Evolutionary conservation across 1,140 invertebrate genomes (phyloP), one percentile per base, ranked within the genome.

Genomic region (Acyrthosiphon pisum): DNA sequence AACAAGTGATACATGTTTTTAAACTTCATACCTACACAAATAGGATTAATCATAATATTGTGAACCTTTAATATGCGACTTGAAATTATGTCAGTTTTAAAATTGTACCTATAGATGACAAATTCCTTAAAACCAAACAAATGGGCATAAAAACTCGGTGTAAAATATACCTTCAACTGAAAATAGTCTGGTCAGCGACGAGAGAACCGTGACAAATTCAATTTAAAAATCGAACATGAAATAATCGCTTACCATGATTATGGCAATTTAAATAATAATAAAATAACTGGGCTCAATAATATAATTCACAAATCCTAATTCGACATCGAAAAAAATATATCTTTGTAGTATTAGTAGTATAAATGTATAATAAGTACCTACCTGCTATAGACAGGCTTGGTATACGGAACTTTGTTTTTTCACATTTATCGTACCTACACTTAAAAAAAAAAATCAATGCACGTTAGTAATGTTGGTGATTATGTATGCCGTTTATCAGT

Each of bases 221-320:
- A 76, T 76, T 76, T 76, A 76, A 76, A 76, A 76, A 76, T n/a
- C 60, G n/a, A n/a, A 76, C 60, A 76, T 76, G 14, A 76, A 76
- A 76, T 76, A 76, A 76, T 76, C 30, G 30, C n/a, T 76, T 76
- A 76, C 30, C 14, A 76, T 76, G n/a, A 76, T n/a, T 76, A 14
- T 76, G 60, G 60, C n/a, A 76, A 76, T 76, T 76, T 76, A 76
- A 76, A 76, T 76, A 68, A 60, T 60, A 68, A n/a, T 76, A n/a
- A n/a, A 30, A 68, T 68, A 68, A 68, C 60, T 76, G 14, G 60
- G 60, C 60, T 76, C 60, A 35, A 76, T n/a, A 76, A 76, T n/a
- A 76, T 76, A 18, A 76, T 76, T n/a, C 60, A n/a, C 60, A 68
- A 14, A 14, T 76, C 60, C 30, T 76, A 76, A 76, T 76, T n/a